phyloP scores from a whole-genome alignment of 2,888 invertebrate genomes.

The Drosophila lacicola region DNA sequence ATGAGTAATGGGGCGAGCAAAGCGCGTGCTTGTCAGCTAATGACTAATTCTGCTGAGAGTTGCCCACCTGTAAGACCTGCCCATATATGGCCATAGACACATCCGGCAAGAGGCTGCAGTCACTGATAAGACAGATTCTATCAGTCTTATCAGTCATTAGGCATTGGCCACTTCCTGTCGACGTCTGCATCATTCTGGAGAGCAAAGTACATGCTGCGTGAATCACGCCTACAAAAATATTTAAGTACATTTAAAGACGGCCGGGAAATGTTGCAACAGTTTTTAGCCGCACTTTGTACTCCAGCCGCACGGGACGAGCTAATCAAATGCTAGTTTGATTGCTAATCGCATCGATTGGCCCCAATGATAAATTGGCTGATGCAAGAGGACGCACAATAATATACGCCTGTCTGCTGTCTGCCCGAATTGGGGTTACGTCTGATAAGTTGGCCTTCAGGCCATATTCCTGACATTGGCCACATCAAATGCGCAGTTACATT shows the following conservation, averaged over 20 bases:
- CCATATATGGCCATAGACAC: constrained; percentile 26
- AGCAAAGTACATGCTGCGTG: constrained; percentile 26
- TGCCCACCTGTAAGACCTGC: neutral
- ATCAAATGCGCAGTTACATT: constrained; percentile 56
- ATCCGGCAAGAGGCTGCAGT: constrained; percentile 24
- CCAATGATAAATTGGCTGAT: constrained; percentile 62
- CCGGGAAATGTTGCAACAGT: constrained; percentile 12
- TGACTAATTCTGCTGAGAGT: constrained; percentile 43
- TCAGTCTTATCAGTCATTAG: constrained; percentile 23
- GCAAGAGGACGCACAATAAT: constrained; percentile 48
- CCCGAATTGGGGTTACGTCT: constrained; percentile 49
- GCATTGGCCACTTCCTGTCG: constrained; percentile 29
- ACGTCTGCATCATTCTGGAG: constrained; percentile 9
- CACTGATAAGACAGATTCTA: constrained; percentile 22
- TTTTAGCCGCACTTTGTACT: constrained; percentile 14
- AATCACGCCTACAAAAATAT: constrained; percentile 29
- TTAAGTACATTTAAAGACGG: constrained; percentile 9
- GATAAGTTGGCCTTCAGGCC: constrained; percentile 54
- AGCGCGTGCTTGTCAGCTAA: constrained; percentile 20
- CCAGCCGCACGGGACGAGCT: constrained; percentile 22
- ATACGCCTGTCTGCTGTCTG: constrained; percentile 32
- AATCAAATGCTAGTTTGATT: constrained; percentile 51
- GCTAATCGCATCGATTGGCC: constrained; percentile 18
- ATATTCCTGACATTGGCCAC: constrained; percentile 14
- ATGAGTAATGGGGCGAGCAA: constrained; percentile 58